Conservation (phyloP, 2,797 vertebrate species). For the Arrhamphus sclerolepis region DNA sequence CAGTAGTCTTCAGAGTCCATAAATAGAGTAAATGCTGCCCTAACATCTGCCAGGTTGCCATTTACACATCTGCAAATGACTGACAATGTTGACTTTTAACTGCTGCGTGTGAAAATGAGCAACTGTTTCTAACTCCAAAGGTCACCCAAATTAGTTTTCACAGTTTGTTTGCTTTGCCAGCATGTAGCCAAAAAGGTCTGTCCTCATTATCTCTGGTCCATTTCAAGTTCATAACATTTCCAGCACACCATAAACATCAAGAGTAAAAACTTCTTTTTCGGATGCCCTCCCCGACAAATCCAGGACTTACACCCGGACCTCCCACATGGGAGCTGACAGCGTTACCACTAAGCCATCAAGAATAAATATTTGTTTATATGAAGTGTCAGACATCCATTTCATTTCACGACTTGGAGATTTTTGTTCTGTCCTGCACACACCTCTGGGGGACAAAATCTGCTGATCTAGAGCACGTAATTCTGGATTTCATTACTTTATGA, state of each 20-base stretch:
- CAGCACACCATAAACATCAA: neutral
- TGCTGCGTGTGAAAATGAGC: conserved; percentile 1
- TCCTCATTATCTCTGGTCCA: neutral
- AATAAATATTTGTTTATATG: neutral
- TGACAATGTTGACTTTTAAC: neutral
- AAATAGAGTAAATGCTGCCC: neutral
- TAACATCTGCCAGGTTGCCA: neutral
- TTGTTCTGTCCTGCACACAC: neutral
- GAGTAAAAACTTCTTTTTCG: neutral
- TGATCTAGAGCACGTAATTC: neutral
- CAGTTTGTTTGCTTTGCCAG: neutral
- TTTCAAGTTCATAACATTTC: neutral
- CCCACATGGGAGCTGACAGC: too few relatives aligned
- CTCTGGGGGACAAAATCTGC: neutral
- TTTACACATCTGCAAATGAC: neutral
- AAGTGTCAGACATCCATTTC: neutral
- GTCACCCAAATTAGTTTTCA: neutral
- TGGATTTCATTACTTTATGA: neutral
- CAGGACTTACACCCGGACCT: too few relatives aligned
- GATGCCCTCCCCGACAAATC: too few relatives aligned
- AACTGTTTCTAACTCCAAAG: neutral
- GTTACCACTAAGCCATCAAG: too few relatives aligned
- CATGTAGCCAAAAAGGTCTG: neutral
- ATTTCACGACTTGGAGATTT: neutral
- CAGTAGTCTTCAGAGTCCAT: too few relatives aligned